phyloP scores from a whole-genome alignment of 2,797 vertebrate genomes.

The Setipinna tenuifilis region DNA sequence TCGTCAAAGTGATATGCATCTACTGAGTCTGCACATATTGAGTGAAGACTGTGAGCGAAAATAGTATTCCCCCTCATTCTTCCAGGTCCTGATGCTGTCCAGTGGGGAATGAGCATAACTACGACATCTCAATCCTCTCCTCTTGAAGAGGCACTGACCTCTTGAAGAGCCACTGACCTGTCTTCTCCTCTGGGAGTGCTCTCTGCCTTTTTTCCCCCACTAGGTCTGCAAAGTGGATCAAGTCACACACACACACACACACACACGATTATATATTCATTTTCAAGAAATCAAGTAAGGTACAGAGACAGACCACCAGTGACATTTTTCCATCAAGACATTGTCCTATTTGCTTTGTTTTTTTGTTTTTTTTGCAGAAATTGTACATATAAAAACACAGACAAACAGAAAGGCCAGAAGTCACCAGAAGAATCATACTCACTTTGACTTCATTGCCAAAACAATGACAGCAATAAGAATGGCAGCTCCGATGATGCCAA shows the following conservation, averaged over 20 bases:
- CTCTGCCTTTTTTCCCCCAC: constrained; percentile 46
- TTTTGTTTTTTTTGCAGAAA: no score
- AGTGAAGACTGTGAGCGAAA: background rate
- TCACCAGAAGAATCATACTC: constrained; percentile 44
- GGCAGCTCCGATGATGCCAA: constrained; percentile 55
- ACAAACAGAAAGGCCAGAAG: background rate
- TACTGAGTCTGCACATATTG: background rate
- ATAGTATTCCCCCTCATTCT: background rate
- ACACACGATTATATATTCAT: background rate
- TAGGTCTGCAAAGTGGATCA: constrained; percentile 58
- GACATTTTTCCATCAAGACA: no score
- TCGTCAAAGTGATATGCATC: background rate
- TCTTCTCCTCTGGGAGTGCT: constrained; percentile 51
- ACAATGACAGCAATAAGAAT: constrained; percentile 62
- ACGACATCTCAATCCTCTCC: constrained; percentile 59
- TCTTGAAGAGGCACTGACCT: constrained; percentile 58
- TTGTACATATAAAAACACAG: no score
- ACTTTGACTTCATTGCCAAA: constrained; percentile 68
- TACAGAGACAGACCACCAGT: no score
- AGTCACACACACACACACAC: background rate
- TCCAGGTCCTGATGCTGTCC: background rate
- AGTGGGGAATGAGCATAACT: constrained; percentile 26
- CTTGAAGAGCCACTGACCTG: no score
- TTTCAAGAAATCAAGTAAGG: no score
- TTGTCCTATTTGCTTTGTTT: no score